These are phyloP conservation scores for Drosophila tsacasi DNA, from an alignment of 1,140 invertebrate species.

Conservation along the genomic window DNA sequence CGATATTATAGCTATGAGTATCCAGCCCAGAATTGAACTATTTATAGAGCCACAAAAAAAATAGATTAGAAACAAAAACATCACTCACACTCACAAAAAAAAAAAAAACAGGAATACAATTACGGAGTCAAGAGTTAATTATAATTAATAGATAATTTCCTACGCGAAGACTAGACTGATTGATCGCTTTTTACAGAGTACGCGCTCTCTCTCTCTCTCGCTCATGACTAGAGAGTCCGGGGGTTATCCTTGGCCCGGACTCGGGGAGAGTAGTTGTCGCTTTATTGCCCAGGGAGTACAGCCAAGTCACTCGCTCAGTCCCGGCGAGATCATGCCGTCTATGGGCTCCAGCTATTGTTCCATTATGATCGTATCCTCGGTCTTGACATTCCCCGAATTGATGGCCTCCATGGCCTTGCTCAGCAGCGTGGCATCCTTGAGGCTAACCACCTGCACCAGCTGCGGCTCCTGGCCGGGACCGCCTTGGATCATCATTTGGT, in stretches of 20 bases:
- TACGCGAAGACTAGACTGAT: constrained; percentile 50
- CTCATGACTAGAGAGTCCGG: constrained; percentile 34
- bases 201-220: constrained; percentile 12
- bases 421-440: constrained; percentile 92
- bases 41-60: constrained; percentile 25
- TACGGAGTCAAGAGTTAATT: constrained; percentile 19
- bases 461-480: constrained; percentile 89
- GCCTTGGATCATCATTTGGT: constrained; percentile 92
- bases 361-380: constrained; percentile 84
- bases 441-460: constrained; percentile 92
- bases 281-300: constrained; percentile 5
- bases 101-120: constrained; percentile 4
- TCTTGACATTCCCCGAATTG: constrained; percentile 85
- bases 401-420: constrained; percentile 91
- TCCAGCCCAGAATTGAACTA: constrained; percentile 48
- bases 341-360: constrained; percentile 74
- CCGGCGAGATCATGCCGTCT: constrained; percentile 48
- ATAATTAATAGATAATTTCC: constrained; percentile 40
- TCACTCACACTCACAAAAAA: constrained; percentile 5
- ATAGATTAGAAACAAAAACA: constrained; percentile 5
- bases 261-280: constrained; percentile 4
- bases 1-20: constrained; percentile 53
- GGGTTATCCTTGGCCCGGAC: background rate
- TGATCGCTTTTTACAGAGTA: constrained; percentile 41
- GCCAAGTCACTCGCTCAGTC: constrained; percentile 40